Base-by-base conservation (phyloP, 53 echinoderm and acorn worm species). In the Actinopyga echinites region DNA sequence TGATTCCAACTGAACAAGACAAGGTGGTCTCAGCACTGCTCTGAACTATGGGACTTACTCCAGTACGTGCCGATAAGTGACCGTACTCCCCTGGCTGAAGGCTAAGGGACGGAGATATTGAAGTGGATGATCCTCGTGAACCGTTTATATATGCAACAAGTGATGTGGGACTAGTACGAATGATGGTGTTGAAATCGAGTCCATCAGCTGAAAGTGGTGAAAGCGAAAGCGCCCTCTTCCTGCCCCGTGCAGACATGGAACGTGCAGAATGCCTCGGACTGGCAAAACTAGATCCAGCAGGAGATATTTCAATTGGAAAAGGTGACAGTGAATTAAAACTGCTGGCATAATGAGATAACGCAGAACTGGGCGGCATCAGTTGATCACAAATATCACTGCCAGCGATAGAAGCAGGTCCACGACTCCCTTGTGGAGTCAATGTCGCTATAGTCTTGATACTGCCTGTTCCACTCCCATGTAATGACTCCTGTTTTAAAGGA, bases 101-200 rank as follows among this genome's bases (percentile, higher is more conserved):
- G 23, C 83, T 90, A 3, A 90, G 79, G 25, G 82, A 79, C 22
- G 99, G 99, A 19, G 99, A 99, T 56, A 99, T 92, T 30, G 99
- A 99, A 8, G 89, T 90, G 11, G 99, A 99, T 1, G 99, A 99
- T 3, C 92, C 94, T 54, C 99, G 73, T 11, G 99, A 99, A 42
- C 92, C 92, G 35, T 90, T 99, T 21, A 99, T 99, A 81, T 90
- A 99, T 2, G 99, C 94, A 26, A 99, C 94, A 55, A 99, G 83
- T 9, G 99, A 99, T 33, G 99, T 99, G 3, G 99, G 99, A 66
- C 99, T 99, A 6, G 99, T 99, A 55, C 99, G 90, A 55, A 99
- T 99, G 31, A 99, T 83, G 22, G 89, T 90, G 64, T 95, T 95
- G 62, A 99, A 75, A 55, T 99, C 93, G 6, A 93, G 64, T 53